Conservation (phyloP, 2,797 vertebrate genomes). For the Lepus townsendii region DNA sequence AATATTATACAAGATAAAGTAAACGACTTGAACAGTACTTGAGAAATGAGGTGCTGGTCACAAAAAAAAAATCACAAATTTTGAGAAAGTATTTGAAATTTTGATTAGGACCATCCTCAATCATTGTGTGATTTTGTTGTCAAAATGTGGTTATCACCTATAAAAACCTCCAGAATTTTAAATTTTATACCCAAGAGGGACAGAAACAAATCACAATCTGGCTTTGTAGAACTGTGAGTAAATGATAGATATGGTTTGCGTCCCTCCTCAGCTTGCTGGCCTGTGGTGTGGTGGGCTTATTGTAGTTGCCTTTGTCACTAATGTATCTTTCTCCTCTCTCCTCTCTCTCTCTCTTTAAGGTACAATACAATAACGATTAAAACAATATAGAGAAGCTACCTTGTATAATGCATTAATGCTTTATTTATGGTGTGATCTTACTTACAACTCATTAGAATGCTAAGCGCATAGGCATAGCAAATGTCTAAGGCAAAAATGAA, state of each 20-base stretch:
- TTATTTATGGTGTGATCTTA: conserved; percentile 11
- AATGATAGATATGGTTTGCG: too few species aligned
- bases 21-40: background rate
- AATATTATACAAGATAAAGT: background rate
- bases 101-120: background rate
- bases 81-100: background rate
- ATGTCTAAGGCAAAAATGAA: background rate
- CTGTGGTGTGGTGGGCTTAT: background rate
- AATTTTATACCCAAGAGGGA: background rate
- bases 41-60: background rate
- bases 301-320: background rate
- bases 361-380: background rate
- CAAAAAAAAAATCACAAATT: background rate
- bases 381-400: background rate
- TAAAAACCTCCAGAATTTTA: background rate
- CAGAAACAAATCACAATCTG: background rate
- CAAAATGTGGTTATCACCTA: background rate
- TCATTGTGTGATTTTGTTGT: conserved; percentile 7
- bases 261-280: background rate
- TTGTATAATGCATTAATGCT: background rate
- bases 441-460: background rate
- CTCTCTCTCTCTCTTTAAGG: background rate
- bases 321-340: background rate
- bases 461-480: background rate
- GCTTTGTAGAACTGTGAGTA: background rate